These are phyloP conservation scores for Steromphala cineraria DNA, from an alignment of 2,888 invertebrate genomes.

Conservation along the genomic window DNA sequence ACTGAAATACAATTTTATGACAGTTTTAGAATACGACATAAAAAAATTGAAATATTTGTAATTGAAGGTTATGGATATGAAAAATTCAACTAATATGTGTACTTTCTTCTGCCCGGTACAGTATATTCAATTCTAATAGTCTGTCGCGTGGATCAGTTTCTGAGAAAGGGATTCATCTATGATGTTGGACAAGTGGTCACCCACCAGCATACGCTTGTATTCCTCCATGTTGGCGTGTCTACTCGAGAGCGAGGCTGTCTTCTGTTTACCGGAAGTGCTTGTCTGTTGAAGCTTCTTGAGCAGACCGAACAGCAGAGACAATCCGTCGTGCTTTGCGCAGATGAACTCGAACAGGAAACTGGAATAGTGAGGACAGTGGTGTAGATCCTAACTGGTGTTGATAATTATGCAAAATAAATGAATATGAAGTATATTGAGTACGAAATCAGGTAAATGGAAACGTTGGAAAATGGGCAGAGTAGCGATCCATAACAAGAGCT, in stretches of 20 bases:
- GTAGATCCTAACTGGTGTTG: too few species aligned
- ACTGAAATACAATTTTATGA: too few species aligned
- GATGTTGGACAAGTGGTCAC: background rate
- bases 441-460: background rate
- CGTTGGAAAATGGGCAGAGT: too few species aligned
- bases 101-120: too few species aligned
- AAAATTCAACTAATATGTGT: background rate
- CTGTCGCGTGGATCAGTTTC: background rate
- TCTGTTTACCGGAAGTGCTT: slow-evolving; percentile 21
- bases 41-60: too few species aligned
- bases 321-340: slow-evolving; percentile 90
- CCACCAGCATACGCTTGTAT: slow-evolving; percentile 61
- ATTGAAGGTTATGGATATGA: background rate
- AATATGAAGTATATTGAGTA: background rate
- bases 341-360: slow-evolving; percentile 96
- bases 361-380: slow-evolving; percentile 45
- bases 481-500: too few species aligned
- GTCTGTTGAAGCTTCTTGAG: slow-evolving; percentile 89
- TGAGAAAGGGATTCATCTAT: background rate
- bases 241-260: slow-evolving; percentile 15
- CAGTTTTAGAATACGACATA: too few species aligned
- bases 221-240: slow-evolving; percentile 48
- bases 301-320: slow-evolving; percentile 88
- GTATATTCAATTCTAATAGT: background rate
- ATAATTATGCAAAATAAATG: too few species aligned